phyloP scores from a whole-genome alignment of 2,113 vertebrate species.

The Coreoperca whiteheadi region DNA sequence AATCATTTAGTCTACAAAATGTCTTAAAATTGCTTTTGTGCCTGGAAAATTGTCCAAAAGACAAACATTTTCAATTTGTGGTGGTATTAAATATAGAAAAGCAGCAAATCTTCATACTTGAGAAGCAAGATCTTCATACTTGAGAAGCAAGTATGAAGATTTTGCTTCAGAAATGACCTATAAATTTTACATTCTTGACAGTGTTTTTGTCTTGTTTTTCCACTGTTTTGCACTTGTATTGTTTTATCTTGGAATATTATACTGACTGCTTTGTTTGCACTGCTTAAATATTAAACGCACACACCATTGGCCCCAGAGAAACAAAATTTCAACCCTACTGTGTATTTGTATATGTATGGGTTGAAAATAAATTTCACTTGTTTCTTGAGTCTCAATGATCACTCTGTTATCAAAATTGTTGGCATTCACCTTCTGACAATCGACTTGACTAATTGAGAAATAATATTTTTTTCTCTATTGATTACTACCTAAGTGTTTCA shows the following conservation, averaged over 20 bases:
- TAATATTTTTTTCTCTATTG: constrained; percentile 8
- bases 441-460: neutral
- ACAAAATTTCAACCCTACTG: neutral
- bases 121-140: neutral
- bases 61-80: neutral
- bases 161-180: neutral
- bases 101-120: no score
- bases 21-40: neutral
- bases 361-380: neutral
- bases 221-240: neutral
- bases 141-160: no score
- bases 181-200: neutral
- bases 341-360: neutral
- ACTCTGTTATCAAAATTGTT: neutral
- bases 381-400: neutral
- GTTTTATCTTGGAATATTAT: neutral
- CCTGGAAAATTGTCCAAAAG: no score
- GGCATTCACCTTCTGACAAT: neutral
- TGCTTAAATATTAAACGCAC: neutral
- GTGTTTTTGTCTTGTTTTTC: neutral
- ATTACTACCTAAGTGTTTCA: neutral
- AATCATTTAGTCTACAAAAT: neutral
- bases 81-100: neutral
- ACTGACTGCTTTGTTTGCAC: neutral
- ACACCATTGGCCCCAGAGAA: neutral